A percentile compares a stretch with the other conserved stretches of the same genome.
phyloP scores from a whole-genome alignment of 2,113 vertebrate genomes.

The Cranoglanis bouderius region DNA sequence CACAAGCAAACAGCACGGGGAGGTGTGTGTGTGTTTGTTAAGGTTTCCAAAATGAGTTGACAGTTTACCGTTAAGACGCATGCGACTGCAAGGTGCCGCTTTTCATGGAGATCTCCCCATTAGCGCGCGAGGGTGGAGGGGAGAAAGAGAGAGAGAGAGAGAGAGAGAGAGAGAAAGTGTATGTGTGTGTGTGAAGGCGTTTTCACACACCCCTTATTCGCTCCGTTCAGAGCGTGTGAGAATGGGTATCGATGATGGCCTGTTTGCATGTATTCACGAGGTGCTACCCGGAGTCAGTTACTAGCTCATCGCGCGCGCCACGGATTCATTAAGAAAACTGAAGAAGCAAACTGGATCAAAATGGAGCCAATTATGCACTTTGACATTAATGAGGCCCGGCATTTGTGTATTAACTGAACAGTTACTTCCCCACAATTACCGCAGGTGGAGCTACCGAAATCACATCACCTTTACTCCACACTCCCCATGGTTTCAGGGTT shows the following conservation, averaged over 20 bases:
- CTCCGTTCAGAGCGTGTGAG: constrained; percentile 12
- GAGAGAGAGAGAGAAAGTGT: no score
- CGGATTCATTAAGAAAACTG: constrained; percentile 68
- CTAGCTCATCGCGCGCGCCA: constrained; percentile 54
- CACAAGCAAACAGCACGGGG: constrained; percentile 35
- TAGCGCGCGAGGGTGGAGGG: constrained; percentile 45
- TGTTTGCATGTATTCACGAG: constrained; percentile 73
- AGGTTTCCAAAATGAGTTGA: constrained; percentile 23
- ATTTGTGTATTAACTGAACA: constrained; percentile 65
- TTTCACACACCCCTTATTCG: constrained; percentile 61
- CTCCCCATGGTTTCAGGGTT: background rate
- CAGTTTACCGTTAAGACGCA: constrained; percentile 48
- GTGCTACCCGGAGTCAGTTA: constrained; percentile 70
- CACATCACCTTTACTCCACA: background rate
- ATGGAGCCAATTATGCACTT: constrained; percentile 50
- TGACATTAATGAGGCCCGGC: constrained; percentile 12
- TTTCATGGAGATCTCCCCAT: constrained; percentile 60
- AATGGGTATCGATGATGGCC: constrained; percentile 70
- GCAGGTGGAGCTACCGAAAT: constrained; percentile 26
- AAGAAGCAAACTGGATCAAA: constrained; percentile 51
- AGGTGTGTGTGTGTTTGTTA: constrained; percentile 37
- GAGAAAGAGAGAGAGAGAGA: no score
- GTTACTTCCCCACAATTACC: constrained; percentile 29
- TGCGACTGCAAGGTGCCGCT: constrained; percentile 53
- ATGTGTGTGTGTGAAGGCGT: constrained; percentile 43